Evolutionary conservation across 2,888 invertebrate genomes (phyloP), one percentile per base, ranked within the genome.

Genomic region (Esperia sulphurella): DNA sequence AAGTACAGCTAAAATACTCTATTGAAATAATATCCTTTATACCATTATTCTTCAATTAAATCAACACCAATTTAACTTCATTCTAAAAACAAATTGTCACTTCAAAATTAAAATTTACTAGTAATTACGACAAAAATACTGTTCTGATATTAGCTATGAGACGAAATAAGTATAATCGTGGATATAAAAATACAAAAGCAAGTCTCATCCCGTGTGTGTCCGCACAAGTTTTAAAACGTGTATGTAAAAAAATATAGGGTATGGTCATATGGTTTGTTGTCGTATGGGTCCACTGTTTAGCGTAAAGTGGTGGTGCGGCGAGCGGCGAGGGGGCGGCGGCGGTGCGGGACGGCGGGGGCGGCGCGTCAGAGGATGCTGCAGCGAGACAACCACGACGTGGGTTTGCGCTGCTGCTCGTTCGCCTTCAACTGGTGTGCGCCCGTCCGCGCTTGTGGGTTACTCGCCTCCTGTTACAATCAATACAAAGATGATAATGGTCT

Each of bases 331-430:
- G 43, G 49, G 55, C 48, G 38, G 13, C 39, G 13, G 39, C 39
- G 53, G 55, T 42, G 48, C 12, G 49, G n/a, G 5, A 52, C 54
- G 44, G 48, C 14, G 49, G 13, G 55, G 58, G 53, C 69, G 65
- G 65, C 68, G 71, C 93, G 96, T 96, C 96, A 96, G 92, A 96
- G 96, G 90, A 96, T 85, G 83, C 93, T 92, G 92, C 96, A 97
- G 83, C 95, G 93, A 47, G 96, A 94, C 74, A 96, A 91, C 96
- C 96, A 96, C 80, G 94, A 95, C 60, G 95, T 92, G 56, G 95
- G 93, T 90, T 95, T 96, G 87, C 93, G 93, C 81, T 92, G 93
- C 71, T 94, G 94, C 79, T 96, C 96, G 72, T 92, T 92, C 57
- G 94, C 91, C 85, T 94, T 94, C 72, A 96, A 83, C 79, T 95